These are phyloP conservation scores for Oedothorax gibbosus DNA, from an alignment of 1,140 invertebrate species.

Conservation along the genomic window DNA sequence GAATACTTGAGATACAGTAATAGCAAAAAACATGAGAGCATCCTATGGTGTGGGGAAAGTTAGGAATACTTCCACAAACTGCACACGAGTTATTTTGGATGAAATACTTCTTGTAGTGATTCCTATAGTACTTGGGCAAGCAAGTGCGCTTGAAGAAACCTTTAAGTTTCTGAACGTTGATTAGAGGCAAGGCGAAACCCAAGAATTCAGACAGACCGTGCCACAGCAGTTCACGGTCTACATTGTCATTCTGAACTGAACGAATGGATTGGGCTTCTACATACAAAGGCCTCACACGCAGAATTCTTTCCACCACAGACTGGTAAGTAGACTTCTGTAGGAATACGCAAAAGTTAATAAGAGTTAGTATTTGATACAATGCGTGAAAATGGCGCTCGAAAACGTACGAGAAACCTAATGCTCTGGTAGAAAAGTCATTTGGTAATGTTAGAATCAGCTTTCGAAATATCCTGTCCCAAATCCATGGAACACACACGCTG, in stretches of 20 bases:
- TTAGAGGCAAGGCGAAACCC: conserved; percentile 33
- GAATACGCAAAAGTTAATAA: conserved; percentile 45
- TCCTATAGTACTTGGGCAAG: conserved; percentile 8
- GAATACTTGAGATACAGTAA: conserved; percentile 42
- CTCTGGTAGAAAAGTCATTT: background rate
- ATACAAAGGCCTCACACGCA: conserved; percentile 33
- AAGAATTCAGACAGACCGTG: conserved; percentile 38
- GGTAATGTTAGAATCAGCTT: background rate
- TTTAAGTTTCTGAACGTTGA: conserved; percentile 33
- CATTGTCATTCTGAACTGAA: conserved; percentile 13
- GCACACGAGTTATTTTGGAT: conserved; percentile 13
- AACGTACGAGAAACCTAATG: conserved; percentile 4
- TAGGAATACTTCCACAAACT: conserved; percentile 31
- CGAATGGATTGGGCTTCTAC: conserved; percentile 13
- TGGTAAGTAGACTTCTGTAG: conserved; percentile 19
- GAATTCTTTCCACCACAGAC: conserved; percentile 14
- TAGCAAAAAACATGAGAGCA: conserved; percentile 50
- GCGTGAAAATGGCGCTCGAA: conserved; percentile 11
- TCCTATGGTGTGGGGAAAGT: conserved; percentile 37
- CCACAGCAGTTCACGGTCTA: conserved; percentile 31
- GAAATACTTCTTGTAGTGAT: conserved; percentile 12
- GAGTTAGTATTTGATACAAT: background rate
- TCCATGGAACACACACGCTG: conserved; percentile 26
- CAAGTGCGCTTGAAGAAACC: conserved; percentile 22
- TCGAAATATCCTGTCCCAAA: conserved; percentile 35